Evolutionary conservation across 2,113 vertebrate species (phyloP), one percentile per base, ranked within the genome.

Genomic region (Lasiurus borealis): DNA sequence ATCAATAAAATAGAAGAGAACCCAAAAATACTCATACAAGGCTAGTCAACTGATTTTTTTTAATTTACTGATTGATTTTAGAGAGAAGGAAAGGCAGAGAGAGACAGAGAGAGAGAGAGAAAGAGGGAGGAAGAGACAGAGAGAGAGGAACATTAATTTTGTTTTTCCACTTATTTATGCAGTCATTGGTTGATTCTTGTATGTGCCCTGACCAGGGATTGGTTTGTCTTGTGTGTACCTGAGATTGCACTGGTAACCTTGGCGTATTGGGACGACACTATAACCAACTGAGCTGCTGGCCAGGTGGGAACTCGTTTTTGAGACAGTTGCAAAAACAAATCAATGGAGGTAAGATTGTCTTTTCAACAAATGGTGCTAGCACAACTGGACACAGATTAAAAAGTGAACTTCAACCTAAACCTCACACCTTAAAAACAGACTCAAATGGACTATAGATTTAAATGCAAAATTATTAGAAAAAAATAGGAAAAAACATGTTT

Each of bases 391-490:
- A 48, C 36, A 62, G 57, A 48, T 85, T 57, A 57, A 78, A 72
- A 85, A 78, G n/a, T 62, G 13, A 54, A 40, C 54, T 34, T 73
- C 54, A 77, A 69, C 23, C 44, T 76, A 71, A 91, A 87, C 48
- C 13, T 69, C 76, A 68, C 10, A 48, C 36, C 59, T 68, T 68
- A 88, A 83, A 87, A 68, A 62, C 27, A 25, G 23, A 62, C 25
- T 72, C 54, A 87, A 68, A 62, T 62, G 59, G 59, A 62, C 25
- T 72, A 46, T 29, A 69, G 40, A 48, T 78, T 85, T 85, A 90
- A 85, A 90, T n/a, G 25, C 75, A 76, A 89, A 94, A 48, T 87
- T 46, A 69, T 54, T 34, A 83, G 46, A 46, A 52, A 89, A 83
- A 84, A 88, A 46, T 16, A 66, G 71, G 18, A 44, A 34, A 34